These are phyloP conservation scores for Botia kubotai DNA, from an alignment of 2,797 vertebrate species.

Conservation along the genomic window DNA sequence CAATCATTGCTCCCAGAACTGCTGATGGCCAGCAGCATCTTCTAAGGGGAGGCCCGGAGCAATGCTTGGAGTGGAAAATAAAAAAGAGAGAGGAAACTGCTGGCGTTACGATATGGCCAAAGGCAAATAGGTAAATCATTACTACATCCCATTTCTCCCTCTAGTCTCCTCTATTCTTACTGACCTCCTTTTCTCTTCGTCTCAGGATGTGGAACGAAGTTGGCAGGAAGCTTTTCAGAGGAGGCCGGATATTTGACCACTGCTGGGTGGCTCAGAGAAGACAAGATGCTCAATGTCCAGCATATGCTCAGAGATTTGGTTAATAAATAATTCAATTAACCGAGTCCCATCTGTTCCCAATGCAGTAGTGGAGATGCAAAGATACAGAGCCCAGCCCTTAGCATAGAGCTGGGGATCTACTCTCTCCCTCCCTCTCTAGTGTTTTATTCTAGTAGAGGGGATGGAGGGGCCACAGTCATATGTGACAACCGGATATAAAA, in stretches of 20 bases:
- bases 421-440: slow-evolving; percentile 32
- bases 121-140: slow-evolving; percentile 44
- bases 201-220: slow-evolving; percentile 40
- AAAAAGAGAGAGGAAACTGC: slow-evolving; percentile 61
- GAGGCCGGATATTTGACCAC: slow-evolving; percentile 39
- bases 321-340: slow-evolving; percentile 67
- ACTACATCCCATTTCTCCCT: slow-evolving; percentile 17
- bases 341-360: slow-evolving; percentile 59
- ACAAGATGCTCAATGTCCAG: slow-evolving; percentile 59
- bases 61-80: slow-evolving; percentile 61
- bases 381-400: slow-evolving; percentile 23
- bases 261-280: slow-evolving; percentile 48
- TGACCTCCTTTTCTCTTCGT: slow-evolving; percentile 34
- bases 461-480: slow-evolving; percentile 23
- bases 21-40: slow-evolving; percentile 68
- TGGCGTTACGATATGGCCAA: slow-evolving; percentile 31
- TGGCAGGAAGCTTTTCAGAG: slow-evolving; percentile 27
- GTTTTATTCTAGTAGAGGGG: slow-evolving; percentile 51
- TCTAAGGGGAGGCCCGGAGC: slow-evolving; percentile 68
- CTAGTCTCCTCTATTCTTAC: slow-evolving; percentile 38
- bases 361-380: slow-evolving; percentile 26
- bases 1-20: slow-evolving; percentile 67
- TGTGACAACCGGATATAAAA: slow-evolving; percentile 49
- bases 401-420: slow-evolving; percentile 36
- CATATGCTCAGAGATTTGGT: slow-evolving; percentile 60